Base-by-base conservation (phyloP, 2,888 invertebrate species). In the Erebia aethiops region DNA sequence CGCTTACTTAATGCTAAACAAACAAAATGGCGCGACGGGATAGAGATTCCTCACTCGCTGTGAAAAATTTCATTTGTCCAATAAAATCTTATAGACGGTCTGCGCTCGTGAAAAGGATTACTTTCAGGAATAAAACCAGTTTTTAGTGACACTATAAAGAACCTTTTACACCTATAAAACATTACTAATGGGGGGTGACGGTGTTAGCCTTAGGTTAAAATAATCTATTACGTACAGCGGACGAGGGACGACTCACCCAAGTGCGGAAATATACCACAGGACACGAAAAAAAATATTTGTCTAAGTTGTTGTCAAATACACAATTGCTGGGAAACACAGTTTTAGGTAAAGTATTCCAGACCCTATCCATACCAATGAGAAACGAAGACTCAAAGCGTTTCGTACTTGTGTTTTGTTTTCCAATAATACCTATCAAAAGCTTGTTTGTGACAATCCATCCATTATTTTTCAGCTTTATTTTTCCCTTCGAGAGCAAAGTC, bases 31-130 rank as follows among this genome's bases (percentile, higher is more conserved):
- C 56, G 69, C 58, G 69, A 26, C 74, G 56, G 67, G 69, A 73
- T 72, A 72, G 74, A 67, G 54, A 51, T 71, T 64, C 70, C 62
- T 67, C 74, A 75, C 71, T 76, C 76, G 78, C 75, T 76, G 77
- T 81, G 80, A 81, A 81, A 80, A 77, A 78, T 49, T 81, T 81
- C 77, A 79, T 80, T 76, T 70, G 71, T 64, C 76, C 75, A 74
- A 80, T 81, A 80, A 81, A 81, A 79, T 76, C 73, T 75, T 71
- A 74, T 77, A 76, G 77, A 80, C 35, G 35, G 78, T 79, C 75
- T 76, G 69, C 72, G 75, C 77, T 80, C 79, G 79, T 79, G 76
- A 79, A 78, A 80, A 79, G 77, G 78, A 74, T 77, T 76, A 77
- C 75, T 78, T 76, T 73, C 78, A 73, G 73, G 75, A 78, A 77